phyloP scores from a whole-genome alignment of 1,140 invertebrate species.

The Calycopis cecrops region DNA sequence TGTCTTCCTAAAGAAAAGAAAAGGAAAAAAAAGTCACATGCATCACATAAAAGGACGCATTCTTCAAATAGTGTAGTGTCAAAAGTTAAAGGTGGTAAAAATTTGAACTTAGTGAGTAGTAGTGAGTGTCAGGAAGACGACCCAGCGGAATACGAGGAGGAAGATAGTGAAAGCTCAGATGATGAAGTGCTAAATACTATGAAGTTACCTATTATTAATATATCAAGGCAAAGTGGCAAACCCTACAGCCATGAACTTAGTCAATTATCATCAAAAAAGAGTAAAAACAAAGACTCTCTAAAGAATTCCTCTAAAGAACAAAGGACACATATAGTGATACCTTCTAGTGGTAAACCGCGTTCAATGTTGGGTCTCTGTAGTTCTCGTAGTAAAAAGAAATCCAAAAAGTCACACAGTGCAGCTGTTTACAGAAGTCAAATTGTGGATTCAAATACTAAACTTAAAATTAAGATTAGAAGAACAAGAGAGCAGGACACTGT shows the following conservation, averaged over 20 bases:
- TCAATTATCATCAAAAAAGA: slow-evolving; percentile 71
- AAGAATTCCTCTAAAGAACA: slow-evolving; percentile 41
- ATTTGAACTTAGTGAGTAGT: slow-evolving; percentile 71
- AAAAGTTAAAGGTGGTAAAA: slow-evolving; percentile 70
- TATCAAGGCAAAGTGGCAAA: slow-evolving; percentile 65
- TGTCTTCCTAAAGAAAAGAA: slow-evolving; percentile 56
- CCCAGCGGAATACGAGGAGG: slow-evolving; percentile 35
- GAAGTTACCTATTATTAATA: slow-evolving; percentile 65
- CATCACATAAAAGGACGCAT: slow-evolving; percentile 44
- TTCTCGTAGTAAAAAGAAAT: slow-evolving; percentile 69
- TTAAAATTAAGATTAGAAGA: slow-evolving; percentile 71
- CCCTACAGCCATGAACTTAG: slow-evolving; percentile 74
- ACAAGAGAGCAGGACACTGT: slow-evolving; percentile 57
- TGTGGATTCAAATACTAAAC: slow-evolving; percentile 61
- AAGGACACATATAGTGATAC: slow-evolving; percentile 61
- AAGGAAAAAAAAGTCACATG: slow-evolving; percentile 54
- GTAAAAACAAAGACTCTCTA: slow-evolving; percentile 48
- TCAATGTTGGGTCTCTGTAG: slow-evolving; percentile 69
- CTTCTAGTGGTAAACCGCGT: slow-evolving; percentile 71
- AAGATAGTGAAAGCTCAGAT: slow-evolving; percentile 64
- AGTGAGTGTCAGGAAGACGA: slow-evolving; percentile 59
- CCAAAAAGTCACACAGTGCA: slow-evolving; percentile 60
- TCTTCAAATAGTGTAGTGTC: slow-evolving; percentile 49
- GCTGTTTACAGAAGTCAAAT: slow-evolving; percentile 72
- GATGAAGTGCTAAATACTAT: slow-evolving; percentile 67